Evolutionary conservation across 2,797 vertebrate genomes (phyloP).

Genomic region (Acanthurus tractus): DNA sequence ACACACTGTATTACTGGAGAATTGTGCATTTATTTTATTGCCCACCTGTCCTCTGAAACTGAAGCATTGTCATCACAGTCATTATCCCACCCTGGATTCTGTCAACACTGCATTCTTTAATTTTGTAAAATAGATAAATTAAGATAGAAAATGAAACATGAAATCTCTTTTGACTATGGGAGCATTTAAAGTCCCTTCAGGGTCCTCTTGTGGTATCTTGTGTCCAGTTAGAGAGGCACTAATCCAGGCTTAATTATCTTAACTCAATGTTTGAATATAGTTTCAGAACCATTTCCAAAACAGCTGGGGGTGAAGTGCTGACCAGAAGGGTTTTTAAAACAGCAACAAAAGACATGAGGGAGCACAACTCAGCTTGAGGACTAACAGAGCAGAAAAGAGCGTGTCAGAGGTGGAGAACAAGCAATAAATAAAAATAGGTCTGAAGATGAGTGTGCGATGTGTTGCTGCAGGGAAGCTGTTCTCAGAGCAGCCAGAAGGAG

Average conservation of each 20-base stretch:
- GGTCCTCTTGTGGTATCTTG: background rate
- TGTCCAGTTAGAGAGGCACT: conserved; percentile 1
- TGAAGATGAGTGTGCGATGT: conserved; percentile 8
- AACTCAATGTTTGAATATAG: conserved; percentile 5
- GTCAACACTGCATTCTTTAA: background rate
- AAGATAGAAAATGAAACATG: background rate
- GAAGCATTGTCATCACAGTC: background rate
- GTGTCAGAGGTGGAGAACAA: background rate
- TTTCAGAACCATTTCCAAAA: background rate
- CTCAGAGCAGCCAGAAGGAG: background rate
- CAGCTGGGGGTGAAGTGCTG: background rate
- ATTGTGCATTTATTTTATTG: background rate
- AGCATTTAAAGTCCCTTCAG: background rate
- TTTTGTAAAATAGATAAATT: conserved; percentile 1
- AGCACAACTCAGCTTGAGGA: background rate
- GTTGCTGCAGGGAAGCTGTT: conserved; percentile 7
- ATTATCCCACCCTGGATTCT: background rate
- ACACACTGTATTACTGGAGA: background rate
- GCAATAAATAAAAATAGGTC: background rate
- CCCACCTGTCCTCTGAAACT: background rate
- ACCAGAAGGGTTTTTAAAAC: background rate
- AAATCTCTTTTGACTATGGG: background rate
- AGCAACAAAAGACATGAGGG: background rate
- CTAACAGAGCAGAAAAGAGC: background rate
- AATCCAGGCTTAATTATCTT: conserved; percentile 5